A percentile compares a stretch with the other conserved stretches of the same genome.
These are phyloP conservation scores for Darevskia nairensis DNA, from an alignment of 2,797 vertebrate species.

Conservation along the genomic window DNA sequence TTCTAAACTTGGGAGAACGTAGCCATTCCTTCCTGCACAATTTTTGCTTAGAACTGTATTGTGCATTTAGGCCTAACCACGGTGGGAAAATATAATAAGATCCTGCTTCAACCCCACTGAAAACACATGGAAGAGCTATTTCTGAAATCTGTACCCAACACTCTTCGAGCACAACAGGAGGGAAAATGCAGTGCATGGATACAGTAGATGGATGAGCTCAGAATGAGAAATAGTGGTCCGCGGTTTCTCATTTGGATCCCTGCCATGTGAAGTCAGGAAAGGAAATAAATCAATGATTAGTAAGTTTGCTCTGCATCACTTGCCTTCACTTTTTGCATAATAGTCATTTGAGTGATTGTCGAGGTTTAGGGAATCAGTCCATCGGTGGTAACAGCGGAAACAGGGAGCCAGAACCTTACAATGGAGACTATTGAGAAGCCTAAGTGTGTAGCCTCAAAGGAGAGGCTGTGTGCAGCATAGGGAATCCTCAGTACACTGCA, in stretches of 20 bases:
- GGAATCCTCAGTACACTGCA: slow-evolving; percentile 58
- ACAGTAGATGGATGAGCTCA: slow-evolving; percentile 50
- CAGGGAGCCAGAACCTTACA: slow-evolving; percentile 33
- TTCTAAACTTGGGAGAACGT: not conserved
- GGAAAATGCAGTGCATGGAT: not conserved
- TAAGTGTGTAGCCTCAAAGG: slow-evolving; percentile 42
- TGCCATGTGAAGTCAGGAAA: slow-evolving; percentile 26
- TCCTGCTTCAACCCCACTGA: not conserved
- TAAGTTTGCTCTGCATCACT: slow-evolving; percentile 29
- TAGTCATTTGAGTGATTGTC: slow-evolving; percentile 41
- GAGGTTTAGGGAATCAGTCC: slow-evolving; percentile 29
- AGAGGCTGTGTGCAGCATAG: slow-evolving; percentile 53
- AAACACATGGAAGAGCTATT: not conserved
- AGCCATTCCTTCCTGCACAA: not conserved
- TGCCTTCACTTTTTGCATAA: slow-evolving; percentile 57
- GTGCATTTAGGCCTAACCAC: not conserved
- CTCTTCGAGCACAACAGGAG: not conserved
- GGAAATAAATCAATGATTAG: slow-evolving; percentile 67
- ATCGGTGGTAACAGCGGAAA: slow-evolving; percentile 21
- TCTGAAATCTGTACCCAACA: slow-evolving; percentile 36
- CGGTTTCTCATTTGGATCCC: slow-evolving; percentile 38
- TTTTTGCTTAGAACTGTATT: not conserved
- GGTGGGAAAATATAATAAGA: not conserved
- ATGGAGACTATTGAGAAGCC: slow-evolving; percentile 41
- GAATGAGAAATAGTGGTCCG: not conserved